A percentile compares a stretch with the other conserved stretches of the same genome.
These are phyloP conservation scores for Peromyscus attwateri DNA, from an alignment of 2,797 vertebrate species.

Conservation along the genomic window DNA sequence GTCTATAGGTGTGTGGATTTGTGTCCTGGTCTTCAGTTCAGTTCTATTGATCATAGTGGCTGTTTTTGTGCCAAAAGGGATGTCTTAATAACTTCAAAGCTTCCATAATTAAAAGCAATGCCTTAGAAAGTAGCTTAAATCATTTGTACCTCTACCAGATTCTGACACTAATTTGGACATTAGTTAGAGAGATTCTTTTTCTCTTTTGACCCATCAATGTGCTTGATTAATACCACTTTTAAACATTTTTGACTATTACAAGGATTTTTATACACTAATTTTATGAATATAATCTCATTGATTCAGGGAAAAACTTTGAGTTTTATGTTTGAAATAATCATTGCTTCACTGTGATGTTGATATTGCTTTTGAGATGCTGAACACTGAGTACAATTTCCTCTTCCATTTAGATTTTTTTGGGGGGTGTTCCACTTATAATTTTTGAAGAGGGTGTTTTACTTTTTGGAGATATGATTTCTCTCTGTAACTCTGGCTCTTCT, in stretches of 20 bases:
- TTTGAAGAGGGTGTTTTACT: background rate
- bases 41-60: background rate
- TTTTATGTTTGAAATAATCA: conserved; percentile 70
- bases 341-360: conserved; percentile 91
- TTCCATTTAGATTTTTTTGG: conserved; percentile 87
- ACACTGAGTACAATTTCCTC: conserved; percentile 92
- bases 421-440: too few relatives aligned
- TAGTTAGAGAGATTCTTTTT: background rate
- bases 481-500: background rate
- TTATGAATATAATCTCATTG: background rate
- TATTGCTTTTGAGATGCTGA: conserved; percentile 95
- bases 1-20: background rate
- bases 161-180: background rate
- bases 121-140: background rate
- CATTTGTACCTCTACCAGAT: background rate
- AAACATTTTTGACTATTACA: conserved; percentile 31
- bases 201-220: conserved; percentile 9
- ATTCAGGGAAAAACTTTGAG: background rate
- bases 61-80: background rate
- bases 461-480: background rate
- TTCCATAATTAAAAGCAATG: background rate
- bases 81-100: background rate
- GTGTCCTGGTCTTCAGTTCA: background rate
- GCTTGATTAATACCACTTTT: conserved; percentile 69
- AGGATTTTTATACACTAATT: conserved; percentile 7